Percentiles rank a stretch among this genome's conserved stretches.
phyloP scores from a whole-genome alignment of 2,113 vertebrate species.

The Sporophila hypoxantha region DNA sequence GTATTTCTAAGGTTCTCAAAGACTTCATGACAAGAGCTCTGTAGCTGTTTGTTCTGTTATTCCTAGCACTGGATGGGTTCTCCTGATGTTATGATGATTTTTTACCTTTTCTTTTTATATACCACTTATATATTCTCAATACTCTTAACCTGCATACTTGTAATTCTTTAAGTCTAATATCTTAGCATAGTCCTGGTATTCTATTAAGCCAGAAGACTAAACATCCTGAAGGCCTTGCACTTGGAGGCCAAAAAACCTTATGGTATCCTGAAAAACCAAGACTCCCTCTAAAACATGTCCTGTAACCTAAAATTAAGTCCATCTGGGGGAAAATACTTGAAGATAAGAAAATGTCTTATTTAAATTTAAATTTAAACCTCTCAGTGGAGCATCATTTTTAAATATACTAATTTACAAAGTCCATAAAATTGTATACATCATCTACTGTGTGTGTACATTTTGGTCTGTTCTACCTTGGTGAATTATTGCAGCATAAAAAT shows the following conservation, averaged over 20 bases:
- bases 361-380: neutral
- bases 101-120: neutral
- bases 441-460: neutral
- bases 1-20: neutral
- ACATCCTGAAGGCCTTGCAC: neutral
- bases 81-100: neutral
- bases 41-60: neutral
- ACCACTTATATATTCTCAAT: neutral
- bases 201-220: neutral
- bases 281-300: neutral
- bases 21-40: neutral
- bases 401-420: neutral
- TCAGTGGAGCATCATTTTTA: neutral
- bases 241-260: neutral
- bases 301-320: neutral
- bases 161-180: neutral
- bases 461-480: accelerated
- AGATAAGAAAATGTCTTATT: neutral
- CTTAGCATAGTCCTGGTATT: neutral
- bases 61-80: neutral
- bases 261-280: neutral
- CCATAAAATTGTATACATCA: accelerated
- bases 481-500: neutral
- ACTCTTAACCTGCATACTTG: neutral
- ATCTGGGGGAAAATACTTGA: neutral